Evolutionary conservation across 2,888 invertebrate genomes (phyloP), one percentile per base, ranked within the genome.

Genomic region (Dyspetes luteomarginatus): DNA sequence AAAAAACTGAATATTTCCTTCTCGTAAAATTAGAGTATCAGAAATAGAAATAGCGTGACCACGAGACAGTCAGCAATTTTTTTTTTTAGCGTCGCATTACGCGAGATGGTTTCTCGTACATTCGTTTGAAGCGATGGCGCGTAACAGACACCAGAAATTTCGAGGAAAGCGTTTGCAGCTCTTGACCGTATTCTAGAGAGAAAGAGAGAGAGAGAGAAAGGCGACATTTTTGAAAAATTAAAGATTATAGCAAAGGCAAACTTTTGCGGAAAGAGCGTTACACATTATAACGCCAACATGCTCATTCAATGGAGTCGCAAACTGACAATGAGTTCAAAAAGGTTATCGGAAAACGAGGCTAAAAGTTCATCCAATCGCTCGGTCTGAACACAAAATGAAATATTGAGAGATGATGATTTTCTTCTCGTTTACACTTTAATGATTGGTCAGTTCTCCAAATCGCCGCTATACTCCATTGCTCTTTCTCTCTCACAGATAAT

Each of bases 331-430:
- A 72, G 88, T 86, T 86, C 85, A 87, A 26, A 52, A 50, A 83
- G 90, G 90, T 90, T 90, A 90, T 90, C 90, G 60, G 4, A 12
- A 24, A 28, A 67, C 82, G 83, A 84, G 87, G 87, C 84, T 86
- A 89, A 89, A 90, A 89, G 89, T 90, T n/a, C 89, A 88, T 86
- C 85, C 85, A 83, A 86, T 85, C 84, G 48, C 71, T 22, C 26
- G 30, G 28, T 19, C 28, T 30, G 60, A 22, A 19, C 62, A 17
- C 73, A 15, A 55, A 15, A 48, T 36, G 9, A 15, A 48, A 7
- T 48, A 15, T 36, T 12, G n/a, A 7, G 12, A 36, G 36, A 36
- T 2, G 36, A 36, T 36, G 12, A 12, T 36, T 36, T 65, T 56
- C 45, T 28, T 58, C 72, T 82, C 79, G 65, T 82, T 48, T 48